Evolutionary conservation across 2,888 invertebrate species (phyloP), one percentile per base, ranked within the genome.

Genomic region (Epicampocera succincta): DNA sequence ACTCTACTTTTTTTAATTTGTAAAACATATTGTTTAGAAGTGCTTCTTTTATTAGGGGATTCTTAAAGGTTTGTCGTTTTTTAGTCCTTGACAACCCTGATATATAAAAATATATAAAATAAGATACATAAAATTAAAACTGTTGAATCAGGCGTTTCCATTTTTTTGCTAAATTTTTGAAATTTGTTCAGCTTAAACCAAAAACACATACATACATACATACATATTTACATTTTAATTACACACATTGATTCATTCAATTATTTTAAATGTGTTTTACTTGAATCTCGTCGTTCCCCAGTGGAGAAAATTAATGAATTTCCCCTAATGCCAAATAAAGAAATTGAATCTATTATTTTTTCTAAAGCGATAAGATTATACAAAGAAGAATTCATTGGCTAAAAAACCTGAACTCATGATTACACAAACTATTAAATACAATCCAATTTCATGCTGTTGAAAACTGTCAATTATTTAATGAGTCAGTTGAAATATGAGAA

Each of bases 281-380:
- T 6, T 72, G 33, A 63, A 63, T 73, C 44, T 44, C 44, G 54
- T 63, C 52, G 61, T 40, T 52, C 61, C 72, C 19, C 42, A 63
- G 13, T 58, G 33, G 56, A 69, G 48, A 33, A 40, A 42, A 56
- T 58, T 46, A 76, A 61, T 54, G 42, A 60, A 68, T 76, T 76
- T 69, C 76, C 68, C 61, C 21, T 60, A 68, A 61, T 40, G 21
- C 46, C 76, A 69, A 68, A 68, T 76, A 52, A 44, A 76, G 66
- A 60, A 42, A 40, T 44, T 29, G 17, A 58, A 40, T 6, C 15
- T 54, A 44, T 68, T 29, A 4, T 33, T 44, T 38, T 48, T 33
- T 29, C 11, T 50, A 13, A n/a, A 40, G 33, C 56, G 44, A 69
- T 69, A 69, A 69, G 56, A 33, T 33, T 5, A 8, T 33, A 33